These are phyloP conservation scores for Tolmerus cingulatus DNA, from an alignment of 2,888 invertebrate genomes.

Conservation along the genomic window DNA sequence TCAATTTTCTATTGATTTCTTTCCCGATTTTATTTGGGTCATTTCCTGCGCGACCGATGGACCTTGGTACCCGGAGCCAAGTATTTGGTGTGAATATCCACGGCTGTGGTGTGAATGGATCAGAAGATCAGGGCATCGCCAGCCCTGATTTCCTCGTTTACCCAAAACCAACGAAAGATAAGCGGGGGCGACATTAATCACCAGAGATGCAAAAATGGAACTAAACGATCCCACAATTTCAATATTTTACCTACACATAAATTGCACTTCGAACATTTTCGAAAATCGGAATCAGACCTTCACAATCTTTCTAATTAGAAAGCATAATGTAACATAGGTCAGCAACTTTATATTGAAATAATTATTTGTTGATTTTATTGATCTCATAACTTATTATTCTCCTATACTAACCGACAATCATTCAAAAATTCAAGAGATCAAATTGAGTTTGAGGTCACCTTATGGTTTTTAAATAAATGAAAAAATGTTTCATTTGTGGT, in stretches of 20 bases:
- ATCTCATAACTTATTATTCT: too few relatives aligned
- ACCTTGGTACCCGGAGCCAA: neutral
- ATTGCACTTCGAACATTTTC: neutral
- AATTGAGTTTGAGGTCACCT: too few relatives aligned
- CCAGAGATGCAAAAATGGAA: neutral
- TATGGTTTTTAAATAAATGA: too few relatives aligned
- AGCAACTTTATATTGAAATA: too few relatives aligned
- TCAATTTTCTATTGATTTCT: neutral
- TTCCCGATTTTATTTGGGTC: neutral
- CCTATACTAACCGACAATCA: too few relatives aligned
- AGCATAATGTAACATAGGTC: too few relatives aligned
- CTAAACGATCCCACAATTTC: neutral
- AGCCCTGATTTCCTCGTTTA: neutral
- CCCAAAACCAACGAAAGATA: neutral
- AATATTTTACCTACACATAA: neutral
- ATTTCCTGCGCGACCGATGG: neutral
- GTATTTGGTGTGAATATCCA: neutral
- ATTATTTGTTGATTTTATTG: too few relatives aligned
- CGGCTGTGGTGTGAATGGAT: neutral
- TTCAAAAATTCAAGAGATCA: too few relatives aligned
- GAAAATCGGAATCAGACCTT: neutral
- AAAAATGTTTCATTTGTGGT: too few relatives aligned
- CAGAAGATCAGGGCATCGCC: neutral
- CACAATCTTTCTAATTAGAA: too few relatives aligned
- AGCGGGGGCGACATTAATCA: neutral